Base-by-base conservation (phyloP, 1,140 invertebrate species). In the Drosophila lini region DNA sequence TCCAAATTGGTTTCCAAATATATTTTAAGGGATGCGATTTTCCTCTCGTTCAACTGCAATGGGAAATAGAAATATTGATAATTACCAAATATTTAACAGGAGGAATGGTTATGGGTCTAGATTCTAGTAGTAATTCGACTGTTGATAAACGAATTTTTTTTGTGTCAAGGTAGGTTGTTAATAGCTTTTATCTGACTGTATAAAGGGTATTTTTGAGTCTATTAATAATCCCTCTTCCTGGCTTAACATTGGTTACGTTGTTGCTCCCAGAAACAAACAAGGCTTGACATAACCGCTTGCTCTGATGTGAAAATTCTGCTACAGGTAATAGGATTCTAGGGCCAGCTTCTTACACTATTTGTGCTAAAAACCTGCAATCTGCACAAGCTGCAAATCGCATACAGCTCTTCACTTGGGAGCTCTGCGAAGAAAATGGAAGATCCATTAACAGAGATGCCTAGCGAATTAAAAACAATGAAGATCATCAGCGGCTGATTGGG, bases 391-490 rank as follows among this genome's bases (percentile, higher is more conserved):
- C 52, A 44, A 22, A 74, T 15, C 71, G 13, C 41, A 74, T 56
- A 57, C 6, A 45, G 50, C 10, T 61, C 69, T 48, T 41, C 25
- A 45, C 31, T 56, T 68, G n/a, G 25, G 38, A 15, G 31, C 36
- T n/a, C 7, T 15, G 44, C 52, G 8, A 42, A 45, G 44, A 64
- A 59, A 64, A n/a, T 25, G 52, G 59, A 61, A 67, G 40, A 38
- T 41, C 50, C 59, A 65, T 61, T 55, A 40, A 44, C 50, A 78
- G 61, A 64, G 77, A 78, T 80, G 80, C 36, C 65, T 68, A 53
- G 67, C 67, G 77, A 84, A 83, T 83, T 84, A 81, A 84, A 84
- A 84, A 84, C 81, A 84, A 81, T 84, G 81, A 84, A 81, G 78
- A 85, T 84, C 81, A 81, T 81, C 81, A 81, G 61, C 63, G 68